Evolutionary conservation across 2,113 vertebrate genomes (phyloP).

Genomic region (Odocoileus hemionus): DNA sequence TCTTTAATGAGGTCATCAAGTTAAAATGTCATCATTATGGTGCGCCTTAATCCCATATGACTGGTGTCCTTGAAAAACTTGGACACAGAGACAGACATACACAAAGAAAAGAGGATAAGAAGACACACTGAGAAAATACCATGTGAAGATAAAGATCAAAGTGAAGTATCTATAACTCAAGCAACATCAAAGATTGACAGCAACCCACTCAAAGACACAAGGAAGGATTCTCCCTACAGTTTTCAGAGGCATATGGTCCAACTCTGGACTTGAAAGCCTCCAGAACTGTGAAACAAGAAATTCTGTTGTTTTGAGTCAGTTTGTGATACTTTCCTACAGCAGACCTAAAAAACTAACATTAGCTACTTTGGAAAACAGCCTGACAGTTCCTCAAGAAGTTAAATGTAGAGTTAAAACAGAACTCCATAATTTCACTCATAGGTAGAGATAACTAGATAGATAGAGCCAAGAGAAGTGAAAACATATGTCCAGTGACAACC

Average conservation of each 20-base stretch:
- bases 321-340: neutral
- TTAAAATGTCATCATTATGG: neutral
- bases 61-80: neutral
- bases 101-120: neutral
- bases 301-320: neutral
- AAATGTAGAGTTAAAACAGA: neutral
- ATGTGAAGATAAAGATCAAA: neutral
- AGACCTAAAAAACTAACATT: neutral
- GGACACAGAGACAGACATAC: neutral
- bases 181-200: neutral
- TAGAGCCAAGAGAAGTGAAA: neutral
- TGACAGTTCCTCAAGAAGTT: neutral
- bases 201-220: neutral
- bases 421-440: neutral
- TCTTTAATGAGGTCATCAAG: neutral
- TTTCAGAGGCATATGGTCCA: neutral
- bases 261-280: neutral
- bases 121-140: neutral
- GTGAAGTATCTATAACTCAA: neutral
- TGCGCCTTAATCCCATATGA: neutral
- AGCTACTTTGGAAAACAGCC: neutral
- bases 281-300: neutral
- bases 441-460: neutral
- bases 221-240: neutral
- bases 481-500: neutral